Conservation (phyloP, 2,113 vertebrate genomes). For the Odocoileus virginianus region DNA sequence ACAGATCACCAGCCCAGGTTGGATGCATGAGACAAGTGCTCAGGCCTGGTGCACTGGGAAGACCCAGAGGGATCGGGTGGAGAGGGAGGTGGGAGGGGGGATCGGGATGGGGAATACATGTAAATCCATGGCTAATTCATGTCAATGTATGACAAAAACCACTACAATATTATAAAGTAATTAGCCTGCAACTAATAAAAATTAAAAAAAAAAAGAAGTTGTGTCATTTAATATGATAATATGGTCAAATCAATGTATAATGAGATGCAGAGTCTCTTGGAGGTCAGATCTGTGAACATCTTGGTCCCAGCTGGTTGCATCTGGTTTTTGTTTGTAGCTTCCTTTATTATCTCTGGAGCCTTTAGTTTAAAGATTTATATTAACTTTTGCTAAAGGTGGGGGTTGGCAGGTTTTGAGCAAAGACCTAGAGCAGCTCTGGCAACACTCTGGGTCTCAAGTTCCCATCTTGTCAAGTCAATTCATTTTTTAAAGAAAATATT, state of each 20-base stretch:
- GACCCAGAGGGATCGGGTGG: too few relatives aligned
- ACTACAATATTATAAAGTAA: too few relatives aligned
- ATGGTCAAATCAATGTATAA: not conserved
- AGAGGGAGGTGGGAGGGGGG: too few relatives aligned
- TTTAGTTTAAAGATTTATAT: not conserved
- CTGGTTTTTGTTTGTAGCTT: not conserved
- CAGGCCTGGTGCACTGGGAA: too few relatives aligned
- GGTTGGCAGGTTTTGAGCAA: not conserved
- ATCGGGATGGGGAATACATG: too few relatives aligned
- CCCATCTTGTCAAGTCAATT: not conserved
- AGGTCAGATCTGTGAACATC: not conserved
- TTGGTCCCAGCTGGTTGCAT: not conserved
- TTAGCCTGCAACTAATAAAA: too few relatives aligned
- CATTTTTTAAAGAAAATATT: not conserved
- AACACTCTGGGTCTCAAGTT: not conserved
- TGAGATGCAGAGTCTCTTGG: not conserved
- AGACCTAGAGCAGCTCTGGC: not conserved
- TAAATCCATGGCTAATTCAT: too few relatives aligned
- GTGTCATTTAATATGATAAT: not conserved
- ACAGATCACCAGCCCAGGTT: too few relatives aligned
- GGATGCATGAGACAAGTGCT: too few relatives aligned
- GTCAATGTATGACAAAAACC: too few relatives aligned
- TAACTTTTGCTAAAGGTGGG: not conserved
- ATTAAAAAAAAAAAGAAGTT: not conserved
- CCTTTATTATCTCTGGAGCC: not conserved